phyloP scores from a whole-genome alignment of 2,888 invertebrate species.

The Tinea semifulvella region DNA sequence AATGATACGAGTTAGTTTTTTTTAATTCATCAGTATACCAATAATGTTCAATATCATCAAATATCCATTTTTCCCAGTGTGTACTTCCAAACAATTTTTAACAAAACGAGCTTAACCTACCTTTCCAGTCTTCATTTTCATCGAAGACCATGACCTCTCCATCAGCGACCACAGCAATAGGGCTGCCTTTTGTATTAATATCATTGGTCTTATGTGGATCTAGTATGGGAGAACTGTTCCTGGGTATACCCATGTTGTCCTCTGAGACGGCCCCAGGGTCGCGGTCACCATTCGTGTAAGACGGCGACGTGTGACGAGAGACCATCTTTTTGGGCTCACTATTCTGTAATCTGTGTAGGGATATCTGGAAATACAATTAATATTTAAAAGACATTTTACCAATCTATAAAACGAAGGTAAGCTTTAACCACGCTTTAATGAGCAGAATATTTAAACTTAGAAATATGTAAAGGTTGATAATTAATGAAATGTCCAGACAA shows the following conservation, averaged over 20 bases:
- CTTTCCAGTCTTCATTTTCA: conserved; percentile 86
- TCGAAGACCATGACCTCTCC: conserved; percentile 88
- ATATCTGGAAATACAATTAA: conserved; percentile 58
- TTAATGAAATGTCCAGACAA: too few species aligned
- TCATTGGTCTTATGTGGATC: conserved; percentile 55
- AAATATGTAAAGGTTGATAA: too few species aligned
- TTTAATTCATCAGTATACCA: too few species aligned
- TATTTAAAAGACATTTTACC: too few species aligned
- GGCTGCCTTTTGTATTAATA: conserved; percentile 57
- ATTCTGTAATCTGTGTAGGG: conserved; percentile 50
- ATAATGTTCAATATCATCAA: too few species aligned
- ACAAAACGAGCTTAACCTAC: too few species aligned
- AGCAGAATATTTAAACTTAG: too few species aligned
- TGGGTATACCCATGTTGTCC: conserved; percentile 51
- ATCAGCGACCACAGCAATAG: conserved; percentile 72
- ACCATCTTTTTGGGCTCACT: conserved; percentile 60
- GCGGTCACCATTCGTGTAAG: conserved; percentile 55
- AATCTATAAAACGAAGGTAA: too few species aligned
- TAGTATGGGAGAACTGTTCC: conserved; percentile 57
- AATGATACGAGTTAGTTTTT: too few species aligned
- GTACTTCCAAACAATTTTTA: too few species aligned
- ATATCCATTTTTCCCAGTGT: too few species aligned
- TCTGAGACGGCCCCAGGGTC: conserved; percentile 33
- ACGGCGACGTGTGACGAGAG: conserved; percentile 56
- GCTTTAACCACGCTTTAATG: too few species aligned